Conservation (phyloP, 2,113 vertebrate species). For the Meriones unguiculatus region DNA sequence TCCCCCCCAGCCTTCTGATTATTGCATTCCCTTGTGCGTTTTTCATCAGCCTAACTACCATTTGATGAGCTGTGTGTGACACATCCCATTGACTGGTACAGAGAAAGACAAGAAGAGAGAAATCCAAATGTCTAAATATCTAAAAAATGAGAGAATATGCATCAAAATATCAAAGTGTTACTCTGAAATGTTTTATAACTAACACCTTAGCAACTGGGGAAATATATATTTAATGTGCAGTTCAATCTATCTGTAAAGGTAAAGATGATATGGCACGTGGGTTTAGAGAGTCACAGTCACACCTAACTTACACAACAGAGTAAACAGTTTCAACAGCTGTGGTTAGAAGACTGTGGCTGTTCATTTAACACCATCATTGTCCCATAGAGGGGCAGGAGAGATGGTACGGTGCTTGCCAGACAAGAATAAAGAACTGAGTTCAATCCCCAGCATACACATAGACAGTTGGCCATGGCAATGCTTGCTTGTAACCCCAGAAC, state of each 20-base stretch:
- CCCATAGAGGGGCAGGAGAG: not conserved
- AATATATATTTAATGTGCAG: constrained; percentile 30
- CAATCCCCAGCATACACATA: not conserved
- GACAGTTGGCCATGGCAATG: no score
- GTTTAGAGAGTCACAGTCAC: not conserved
- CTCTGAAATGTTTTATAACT: constrained; percentile 46
- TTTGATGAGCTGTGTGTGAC: not conserved
- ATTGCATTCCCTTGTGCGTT: not conserved
- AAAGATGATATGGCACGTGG: constrained; percentile 34
- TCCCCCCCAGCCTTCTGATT: not conserved
- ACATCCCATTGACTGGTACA: not conserved
- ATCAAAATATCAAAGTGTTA: not conserved
- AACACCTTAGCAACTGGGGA: not conserved
- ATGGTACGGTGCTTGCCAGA: no score
- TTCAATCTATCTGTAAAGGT: constrained; percentile 57
- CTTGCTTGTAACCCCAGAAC: not conserved
- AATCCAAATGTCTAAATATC: not conserved
- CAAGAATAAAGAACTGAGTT: not conserved
- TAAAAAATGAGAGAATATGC: not conserved
- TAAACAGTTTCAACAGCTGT: not conserved
- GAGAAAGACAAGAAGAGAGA: not conserved
- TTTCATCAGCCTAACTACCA: not conserved
- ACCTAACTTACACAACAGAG: not conserved
- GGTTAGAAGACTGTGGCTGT: constrained; percentile 1
- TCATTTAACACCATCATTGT: not conserved